Base-by-base conservation (phyloP, 2,797 vertebrate species). In the Myripristis jacobus region DNA sequence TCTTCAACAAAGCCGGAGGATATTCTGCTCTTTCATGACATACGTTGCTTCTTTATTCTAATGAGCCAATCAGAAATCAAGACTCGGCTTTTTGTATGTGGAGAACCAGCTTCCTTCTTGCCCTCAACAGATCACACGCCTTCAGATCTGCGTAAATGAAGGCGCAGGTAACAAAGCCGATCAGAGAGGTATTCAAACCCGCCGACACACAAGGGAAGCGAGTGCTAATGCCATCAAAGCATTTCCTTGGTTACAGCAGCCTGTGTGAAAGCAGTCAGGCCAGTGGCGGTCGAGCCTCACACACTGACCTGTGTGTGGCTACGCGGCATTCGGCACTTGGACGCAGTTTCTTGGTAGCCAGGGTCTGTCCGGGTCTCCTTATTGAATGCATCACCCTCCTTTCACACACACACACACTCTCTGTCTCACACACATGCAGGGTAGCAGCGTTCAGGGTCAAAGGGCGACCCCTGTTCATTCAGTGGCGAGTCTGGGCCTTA, bases 141-240 rank as follows among this genome's bases (percentile, higher is more conserved):
- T 78, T 91, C 89, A 91, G 84, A 82, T 83, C 73, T 79, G 27
- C 25, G 69, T 82, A 86, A 88, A 89, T 74, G 76, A 87, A 79
- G 78, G 79, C 75, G 85, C 77, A 53, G 78, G 88, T 89, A 86
- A 86, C 86, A 62, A 81, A 66, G 63, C 68, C 55, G 77, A 76
- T 77, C 80, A 66, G 66, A 41, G 77, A 75, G 79, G 85, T 88
- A 91, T 88, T 90, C 78, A 87, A 88, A 80, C 84, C 91, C 88
- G 81, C 81, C 27, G 68, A 87, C 81, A 85, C 80, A 75, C 78
- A n/a, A 50, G 70, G 72, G 81, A 87, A 70, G 31, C 31, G 58
- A 61, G 74, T 8, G n/a, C 80, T 87, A 87, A 90, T 88, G 88
- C 44, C 68, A 81, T 70, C 83, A 86, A 77, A 85, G 82, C 70